These are phyloP conservation scores for Neoascia interrupta DNA, from an alignment of 2,888 invertebrate genomes.

Conservation along the genomic window DNA sequence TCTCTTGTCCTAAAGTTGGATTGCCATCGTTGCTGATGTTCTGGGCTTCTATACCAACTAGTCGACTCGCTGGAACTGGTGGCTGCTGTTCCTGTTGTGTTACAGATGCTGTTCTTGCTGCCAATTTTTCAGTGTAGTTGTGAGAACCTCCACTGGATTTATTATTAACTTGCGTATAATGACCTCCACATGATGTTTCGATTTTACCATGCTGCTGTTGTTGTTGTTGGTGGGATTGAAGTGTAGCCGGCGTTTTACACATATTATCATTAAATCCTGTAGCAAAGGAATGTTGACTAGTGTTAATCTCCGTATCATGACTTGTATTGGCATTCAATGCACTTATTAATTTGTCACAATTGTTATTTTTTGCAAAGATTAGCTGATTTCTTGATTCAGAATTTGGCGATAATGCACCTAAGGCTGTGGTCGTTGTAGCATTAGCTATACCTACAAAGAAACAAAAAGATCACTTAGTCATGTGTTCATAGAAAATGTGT, in stretches of 20 bases:
- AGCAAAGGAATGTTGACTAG: conserved; percentile 44
- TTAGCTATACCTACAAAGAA: neutral
- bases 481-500: neutral
- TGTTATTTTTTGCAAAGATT: conserved; percentile 24
- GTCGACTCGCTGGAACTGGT: conserved; percentile 34
- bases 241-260: conserved; percentile 51
- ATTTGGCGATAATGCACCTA: conserved; percentile 19
- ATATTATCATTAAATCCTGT: conserved; percentile 33
- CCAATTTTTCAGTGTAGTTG: conserved; percentile 51
- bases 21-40: conserved; percentile 41
- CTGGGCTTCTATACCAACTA: conserved; percentile 40
- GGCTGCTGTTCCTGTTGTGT: conserved; percentile 35
- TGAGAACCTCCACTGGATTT: conserved; percentile 55
- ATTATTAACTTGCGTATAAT: conserved; percentile 65
- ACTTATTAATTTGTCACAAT: conserved; percentile 23
- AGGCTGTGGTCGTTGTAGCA: neutral
- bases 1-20: conserved; percentile 48
- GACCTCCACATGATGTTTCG: conserved; percentile 58
- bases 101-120: conserved; percentile 39
- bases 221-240: neutral
- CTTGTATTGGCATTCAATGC: conserved; percentile 24
- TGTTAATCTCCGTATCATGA: conserved; percentile 27
- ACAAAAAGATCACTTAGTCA: neutral
- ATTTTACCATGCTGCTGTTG: conserved; percentile 31
- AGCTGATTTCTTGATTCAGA: conserved; percentile 24